Conservation (phyloP, 2,888 invertebrate genomes). For the Chaitophorus viminalis region DNA sequence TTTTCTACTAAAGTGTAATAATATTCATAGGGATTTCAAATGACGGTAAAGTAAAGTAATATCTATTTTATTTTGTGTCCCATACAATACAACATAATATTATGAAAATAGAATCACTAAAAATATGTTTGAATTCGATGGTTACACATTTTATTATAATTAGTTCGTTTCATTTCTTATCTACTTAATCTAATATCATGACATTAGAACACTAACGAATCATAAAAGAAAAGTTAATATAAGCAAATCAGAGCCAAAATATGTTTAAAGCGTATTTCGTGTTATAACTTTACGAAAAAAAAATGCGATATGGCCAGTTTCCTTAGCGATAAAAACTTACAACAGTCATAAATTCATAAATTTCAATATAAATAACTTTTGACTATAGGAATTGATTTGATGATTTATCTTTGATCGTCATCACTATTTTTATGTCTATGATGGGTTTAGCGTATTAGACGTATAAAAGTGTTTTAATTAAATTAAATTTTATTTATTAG, state of each 20-base stretch:
- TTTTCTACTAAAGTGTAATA: too few relatives aligned
- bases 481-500: not conserved
- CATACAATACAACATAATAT: not conserved
- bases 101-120: not conserved
- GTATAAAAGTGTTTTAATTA: not conserved
- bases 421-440: not conserved
- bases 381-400: not conserved
- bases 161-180: not conserved
- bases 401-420: not conserved
- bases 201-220: not conserved
- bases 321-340: not conserved
- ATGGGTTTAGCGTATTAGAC: not conserved
- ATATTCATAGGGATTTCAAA: too few relatives aligned
- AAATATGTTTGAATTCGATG: not conserved
- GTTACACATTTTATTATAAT: not conserved
- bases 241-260: not conserved
- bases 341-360: slow-evolving; percentile 38
- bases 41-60: too few relatives aligned
- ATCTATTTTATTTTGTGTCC: not conserved
- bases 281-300: not conserved
- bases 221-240: not conserved
- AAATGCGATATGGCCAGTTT: not conserved
- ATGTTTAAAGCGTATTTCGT: not conserved
- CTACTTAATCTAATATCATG: not conserved
- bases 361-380: slow-evolving; percentile 5